A percentile compares a stretch with the other conserved stretches of the same genome.
These are phyloP conservation scores for Brachyhypopomus occidentalis DNA, from an alignment of 2,113 vertebrate genomes.

Conservation along the genomic window DNA sequence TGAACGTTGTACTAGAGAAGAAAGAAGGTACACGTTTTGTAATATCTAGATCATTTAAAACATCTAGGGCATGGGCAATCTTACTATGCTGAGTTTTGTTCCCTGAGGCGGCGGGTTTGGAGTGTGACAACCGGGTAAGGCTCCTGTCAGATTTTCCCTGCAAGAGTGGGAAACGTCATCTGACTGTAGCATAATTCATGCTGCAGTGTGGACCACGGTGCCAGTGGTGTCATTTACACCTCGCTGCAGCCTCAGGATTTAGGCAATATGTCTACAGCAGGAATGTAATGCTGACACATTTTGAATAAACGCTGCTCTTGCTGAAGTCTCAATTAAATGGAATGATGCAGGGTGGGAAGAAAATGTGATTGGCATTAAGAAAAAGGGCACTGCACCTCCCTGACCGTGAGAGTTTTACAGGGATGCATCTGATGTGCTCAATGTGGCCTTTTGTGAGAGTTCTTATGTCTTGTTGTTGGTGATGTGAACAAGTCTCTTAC, in stretches of 20 bases:
- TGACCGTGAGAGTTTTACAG: not conserved
- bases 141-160: constrained; percentile 46
- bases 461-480: not conserved
- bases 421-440: not conserved
- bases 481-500: too few species aligned
- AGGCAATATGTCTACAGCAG: constrained; percentile 34
- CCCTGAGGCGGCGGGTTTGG: constrained; percentile 28
- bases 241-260: constrained; percentile 44
- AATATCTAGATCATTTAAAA: not conserved
- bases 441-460: not conserved
- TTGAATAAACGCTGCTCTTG: constrained; percentile 50
- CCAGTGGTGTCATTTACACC: constrained; percentile 50
- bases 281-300: constrained; percentile 52
- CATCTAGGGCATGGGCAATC: not conserved
- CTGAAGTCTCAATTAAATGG: constrained; percentile 48
- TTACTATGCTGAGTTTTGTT: constrained; percentile 16
- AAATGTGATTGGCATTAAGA: not conserved
- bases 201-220: constrained; percentile 40
- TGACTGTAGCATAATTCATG: constrained; percentile 54
- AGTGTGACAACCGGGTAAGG: constrained; percentile 27
- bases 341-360: not conserved
- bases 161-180: constrained; percentile 48
- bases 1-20: not conserved
- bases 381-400: not conserved
- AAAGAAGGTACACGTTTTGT: not conserved